Evolutionary conservation across 1,140 invertebrate species (phyloP).

Genomic region (Heterodera schachtii): DNA sequence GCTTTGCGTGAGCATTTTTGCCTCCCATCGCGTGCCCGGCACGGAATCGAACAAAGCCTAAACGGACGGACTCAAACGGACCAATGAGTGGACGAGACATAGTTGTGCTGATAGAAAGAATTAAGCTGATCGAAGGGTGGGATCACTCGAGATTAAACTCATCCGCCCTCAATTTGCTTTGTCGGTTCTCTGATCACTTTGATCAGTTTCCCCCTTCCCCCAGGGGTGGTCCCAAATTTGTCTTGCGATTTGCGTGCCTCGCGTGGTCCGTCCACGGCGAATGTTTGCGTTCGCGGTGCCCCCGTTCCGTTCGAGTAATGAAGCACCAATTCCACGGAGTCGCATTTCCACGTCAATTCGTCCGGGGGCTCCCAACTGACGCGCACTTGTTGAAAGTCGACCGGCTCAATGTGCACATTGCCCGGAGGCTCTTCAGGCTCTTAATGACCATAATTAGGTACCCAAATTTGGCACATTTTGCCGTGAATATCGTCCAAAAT

Average conservation of each 20-base stretch:
- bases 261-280: conserved; percentile 42
- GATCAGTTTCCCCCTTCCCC: conserved; percentile 48
- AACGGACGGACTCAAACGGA: conserved; percentile 21
- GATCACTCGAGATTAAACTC: no score
- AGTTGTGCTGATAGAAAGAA: no score
- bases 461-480: no score
- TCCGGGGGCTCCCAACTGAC: conserved; percentile 59
- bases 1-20: conserved; percentile 64
- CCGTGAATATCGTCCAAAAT: no score
- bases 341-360: conserved; percentile 64
- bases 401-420: conserved; percentile 57
- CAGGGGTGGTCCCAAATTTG: conserved; percentile 35
- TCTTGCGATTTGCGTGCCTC: conserved; percentile 4
- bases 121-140: no score
- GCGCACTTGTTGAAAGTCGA: conserved; percentile 59
- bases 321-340: conserved; percentile 59
- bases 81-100: neutral
- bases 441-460: conserved; percentile 18
- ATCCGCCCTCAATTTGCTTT: no score
- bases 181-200: no score
- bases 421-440: conserved; percentile 61
- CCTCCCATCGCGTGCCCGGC: conserved; percentile 62
- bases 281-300: conserved; percentile 11
- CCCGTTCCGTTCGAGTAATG: conserved; percentile 48
- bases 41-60: conserved; percentile 42